These are phyloP conservation scores for Anabacerthia variegaticeps DNA, from an alignment of 2,797 vertebrate genomes.

Conservation along the genomic window DNA sequence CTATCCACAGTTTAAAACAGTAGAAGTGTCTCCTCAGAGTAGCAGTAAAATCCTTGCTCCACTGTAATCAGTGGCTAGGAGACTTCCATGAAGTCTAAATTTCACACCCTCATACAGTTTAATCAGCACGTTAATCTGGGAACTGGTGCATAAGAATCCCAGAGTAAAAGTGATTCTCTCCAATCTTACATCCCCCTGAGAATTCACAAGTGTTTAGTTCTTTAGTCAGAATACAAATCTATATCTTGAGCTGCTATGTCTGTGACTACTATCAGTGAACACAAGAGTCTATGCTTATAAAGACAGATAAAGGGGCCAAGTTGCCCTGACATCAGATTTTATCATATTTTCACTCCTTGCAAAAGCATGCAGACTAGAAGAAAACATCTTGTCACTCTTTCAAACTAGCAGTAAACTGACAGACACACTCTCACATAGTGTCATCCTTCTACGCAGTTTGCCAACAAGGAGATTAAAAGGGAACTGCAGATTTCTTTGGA, in stretches of 20 bases:
- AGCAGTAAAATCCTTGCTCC: not conserved
- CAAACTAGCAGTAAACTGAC: not conserved
- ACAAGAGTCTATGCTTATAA: not conserved
- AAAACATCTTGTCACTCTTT: not conserved
- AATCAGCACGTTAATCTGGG: not conserved
- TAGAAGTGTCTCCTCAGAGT: not conserved
- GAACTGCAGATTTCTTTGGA: not conserved
- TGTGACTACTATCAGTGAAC: not conserved
- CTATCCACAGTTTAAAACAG: not conserved
- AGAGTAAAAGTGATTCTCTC: not conserved
- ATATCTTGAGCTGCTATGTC: not conserved
- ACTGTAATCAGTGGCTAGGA: not conserved
- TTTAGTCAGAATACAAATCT: not conserved
- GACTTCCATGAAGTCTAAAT: not conserved
- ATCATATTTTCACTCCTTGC: not conserved
- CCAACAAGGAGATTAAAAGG: not conserved
- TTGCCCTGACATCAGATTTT: not conserved
- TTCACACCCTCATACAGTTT: not conserved
- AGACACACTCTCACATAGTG: rapidly evolving
- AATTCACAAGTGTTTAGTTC: not conserved
- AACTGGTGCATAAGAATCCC: not conserved
- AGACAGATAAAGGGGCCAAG: not conserved
- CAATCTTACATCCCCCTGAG: not conserved
- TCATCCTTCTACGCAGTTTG: not conserved
- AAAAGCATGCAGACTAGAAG: not conserved